Evolutionary conservation across 2,113 vertebrate species (phyloP).

Genomic region (Cygnus atratus): DNA sequence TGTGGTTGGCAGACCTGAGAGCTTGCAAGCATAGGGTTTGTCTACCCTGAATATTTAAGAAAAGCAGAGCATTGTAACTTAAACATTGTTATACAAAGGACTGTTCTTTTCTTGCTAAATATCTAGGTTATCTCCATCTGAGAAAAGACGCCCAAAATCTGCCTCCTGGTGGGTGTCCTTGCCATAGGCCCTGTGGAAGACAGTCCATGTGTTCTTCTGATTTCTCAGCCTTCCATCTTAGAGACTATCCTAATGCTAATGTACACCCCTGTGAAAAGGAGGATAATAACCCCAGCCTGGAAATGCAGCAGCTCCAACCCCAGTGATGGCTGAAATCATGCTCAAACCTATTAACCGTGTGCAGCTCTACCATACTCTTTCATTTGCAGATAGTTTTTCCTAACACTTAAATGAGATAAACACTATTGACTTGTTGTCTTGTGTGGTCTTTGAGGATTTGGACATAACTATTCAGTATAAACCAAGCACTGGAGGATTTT

Average conservation of each 20-base stretch:
- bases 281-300: neutral
- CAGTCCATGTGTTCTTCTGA: neutral
- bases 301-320: neutral
- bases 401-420: neutral
- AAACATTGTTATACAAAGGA: neutral
- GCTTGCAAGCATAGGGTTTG: neutral
- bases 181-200: neutral
- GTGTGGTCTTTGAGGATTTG: slow-evolving; percentile 1
- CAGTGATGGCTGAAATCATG: neutral
- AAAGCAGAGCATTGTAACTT: neutral
- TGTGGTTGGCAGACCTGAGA: neutral
- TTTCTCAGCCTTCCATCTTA: neutral
- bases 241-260: neutral
- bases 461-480: neutral
- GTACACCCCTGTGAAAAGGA: neutral
- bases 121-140: neutral
- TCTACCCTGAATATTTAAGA: neutral
- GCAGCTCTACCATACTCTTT: neutral
- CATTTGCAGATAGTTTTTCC: neutral
- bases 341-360: neutral
- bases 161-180: neutral
- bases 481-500: slow-evolving; percentile 31
- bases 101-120: neutral
- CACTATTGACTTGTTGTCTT: slow-evolving; percentile 13
- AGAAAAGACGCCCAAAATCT: neutral